Conservation (phyloP, 1,140 invertebrate genomes). For the Cecropterus lyciades region DNA sequence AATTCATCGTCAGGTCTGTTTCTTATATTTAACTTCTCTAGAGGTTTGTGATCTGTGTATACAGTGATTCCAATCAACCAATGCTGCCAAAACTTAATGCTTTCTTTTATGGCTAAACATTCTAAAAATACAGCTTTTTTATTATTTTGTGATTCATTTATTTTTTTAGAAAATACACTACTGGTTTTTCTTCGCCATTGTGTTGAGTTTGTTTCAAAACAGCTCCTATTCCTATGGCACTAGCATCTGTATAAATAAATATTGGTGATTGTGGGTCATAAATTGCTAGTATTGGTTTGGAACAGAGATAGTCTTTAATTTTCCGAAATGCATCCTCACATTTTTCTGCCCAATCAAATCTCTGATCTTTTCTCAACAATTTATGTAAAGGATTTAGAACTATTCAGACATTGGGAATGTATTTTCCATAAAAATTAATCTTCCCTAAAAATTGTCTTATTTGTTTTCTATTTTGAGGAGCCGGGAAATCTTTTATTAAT, state of each 20-base stretch:
- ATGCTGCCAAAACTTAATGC: conserved; percentile 69
- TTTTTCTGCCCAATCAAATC: no score
- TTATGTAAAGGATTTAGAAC: conserved; percentile 45
- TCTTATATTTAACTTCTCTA: conserved; percentile 21
- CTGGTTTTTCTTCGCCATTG: conserved; percentile 41
- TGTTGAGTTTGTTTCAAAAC: conserved; percentile 44
- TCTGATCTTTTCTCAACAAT: conserved; percentile 51
- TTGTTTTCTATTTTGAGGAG: conserved; percentile 46
- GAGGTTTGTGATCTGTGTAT: conserved; percentile 60
- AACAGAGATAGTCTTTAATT: conserved; percentile 57
- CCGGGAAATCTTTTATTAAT: conserved; percentile 59
- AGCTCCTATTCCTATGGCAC: conserved; percentile 55
- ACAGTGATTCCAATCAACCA: conserved; percentile 67
- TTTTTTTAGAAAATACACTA: conserved; percentile 41
- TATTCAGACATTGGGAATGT: conserved; percentile 39
- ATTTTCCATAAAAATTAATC: conserved; percentile 58
- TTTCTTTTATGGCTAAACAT: conserved; percentile 55
- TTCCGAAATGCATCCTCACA: conserved; percentile 51
- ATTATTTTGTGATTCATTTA: conserved; percentile 45
- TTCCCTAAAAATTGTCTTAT: conserved; percentile 59
- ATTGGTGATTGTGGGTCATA: conserved; percentile 52
- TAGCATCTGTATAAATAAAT: conserved; percentile 57
- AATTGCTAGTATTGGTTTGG: conserved; percentile 53
- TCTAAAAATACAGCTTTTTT: conserved; percentile 30
- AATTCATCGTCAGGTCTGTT: conserved; percentile 26